Evolutionary conservation across 1,140 invertebrate genomes (phyloP).

Genomic region (Drosophila pallidifrons): DNA sequence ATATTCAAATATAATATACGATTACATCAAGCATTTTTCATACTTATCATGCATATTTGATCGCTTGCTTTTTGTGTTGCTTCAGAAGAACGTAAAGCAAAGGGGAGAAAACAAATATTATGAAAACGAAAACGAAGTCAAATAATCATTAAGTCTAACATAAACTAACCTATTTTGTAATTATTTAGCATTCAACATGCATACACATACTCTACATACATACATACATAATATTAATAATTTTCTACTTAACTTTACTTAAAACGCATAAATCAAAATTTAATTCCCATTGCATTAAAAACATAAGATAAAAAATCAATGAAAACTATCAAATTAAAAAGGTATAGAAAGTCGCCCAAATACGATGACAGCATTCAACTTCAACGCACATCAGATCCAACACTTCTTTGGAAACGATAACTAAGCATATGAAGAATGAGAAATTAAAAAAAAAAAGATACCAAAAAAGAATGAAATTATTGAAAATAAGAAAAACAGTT

Average conservation of each 20-base stretch:
- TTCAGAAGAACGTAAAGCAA: slow-evolving; percentile 35
- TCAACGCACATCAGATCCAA: slow-evolving; percentile 67
- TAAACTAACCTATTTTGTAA: slow-evolving; percentile 60
- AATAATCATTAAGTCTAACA: slow-evolving; percentile 35
- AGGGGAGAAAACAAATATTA: slow-evolving; percentile 3
- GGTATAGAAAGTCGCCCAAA: slow-evolving; percentile 14
- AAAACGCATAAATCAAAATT: slow-evolving; percentile 82
- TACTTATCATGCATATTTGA: slow-evolving; percentile 54
- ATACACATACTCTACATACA: slow-evolving; percentile 54
- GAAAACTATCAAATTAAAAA: slow-evolving; percentile 7
- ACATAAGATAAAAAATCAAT: slow-evolving; percentile 31
- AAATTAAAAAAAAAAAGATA: slow-evolving; percentile 20
- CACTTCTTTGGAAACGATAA: slow-evolving; percentile 31
- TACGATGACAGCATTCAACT: slow-evolving; percentile 63
- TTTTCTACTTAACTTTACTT: slow-evolving; percentile 78
- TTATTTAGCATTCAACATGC: slow-evolving; percentile 55
- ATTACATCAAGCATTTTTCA: slow-evolving; percentile 54
- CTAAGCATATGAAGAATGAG: slow-evolving; percentile 44
- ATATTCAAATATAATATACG: slow-evolving; percentile 29
- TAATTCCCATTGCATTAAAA: slow-evolving; percentile 43
- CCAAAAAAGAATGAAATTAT: slow-evolving; percentile 25
- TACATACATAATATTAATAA: slow-evolving; percentile 54
- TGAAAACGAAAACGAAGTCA: slow-evolving; percentile 11
- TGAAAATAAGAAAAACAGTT: slow-evolving; percentile 58
- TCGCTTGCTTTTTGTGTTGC: slow-evolving; percentile 70